Base-by-base conservation (phyloP, 1,140 invertebrate species). In the Protaetia brevitarsis region DNA sequence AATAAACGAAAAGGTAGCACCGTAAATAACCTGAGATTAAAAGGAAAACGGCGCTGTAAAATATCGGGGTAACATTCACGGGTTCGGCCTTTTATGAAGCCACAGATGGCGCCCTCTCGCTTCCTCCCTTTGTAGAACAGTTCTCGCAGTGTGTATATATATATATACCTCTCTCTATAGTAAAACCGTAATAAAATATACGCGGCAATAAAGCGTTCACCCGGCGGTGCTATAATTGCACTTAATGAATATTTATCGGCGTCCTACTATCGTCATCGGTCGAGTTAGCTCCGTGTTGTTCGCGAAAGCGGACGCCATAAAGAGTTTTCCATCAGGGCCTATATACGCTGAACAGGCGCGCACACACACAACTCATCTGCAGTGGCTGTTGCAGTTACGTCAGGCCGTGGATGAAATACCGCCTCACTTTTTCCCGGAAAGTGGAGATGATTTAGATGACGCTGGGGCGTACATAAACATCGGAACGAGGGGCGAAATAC, bases 241-340 rank as follows among this genome's bases (percentile, higher is more conserved):
- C 71, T 75, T 76, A 76, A 76, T 76, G 74, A 76, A 76, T 76
- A 76, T 76, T 76, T 76, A 76, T 76, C 69, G 74, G 71, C 74
- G 73, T 74, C 72, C 71, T 59, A 63, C 71, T 68, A n/a, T n/a
- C n/a, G 29, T n/a, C 26, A 67, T 68, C 68, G 71, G 73, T 70
- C 73, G 70, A 73, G 73, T 74, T 74, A 73, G 29, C 6, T 23
- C 41, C 60, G 67, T 71, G 69, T 71, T 65, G n/a, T n/a, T n/a
- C n/a, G n/a, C 69, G 67, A 66, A 69, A 65, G 69, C 69, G 71
- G 58, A 37, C 65, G 59, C 68, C 69, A 69, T 72, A 72, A 72
- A 72, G 68, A 69, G 66, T 67, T 60, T 71, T 66, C 51, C 64
- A 36, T 57, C 41, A n/a, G 23, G 21, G 34, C 62, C 27, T 13